Evolutionary conservation across 92 coral and sea anemone genomes (phyloP), one percentile per base, ranked within the genome.

Genomic region (Phenganax marumi): DNA sequence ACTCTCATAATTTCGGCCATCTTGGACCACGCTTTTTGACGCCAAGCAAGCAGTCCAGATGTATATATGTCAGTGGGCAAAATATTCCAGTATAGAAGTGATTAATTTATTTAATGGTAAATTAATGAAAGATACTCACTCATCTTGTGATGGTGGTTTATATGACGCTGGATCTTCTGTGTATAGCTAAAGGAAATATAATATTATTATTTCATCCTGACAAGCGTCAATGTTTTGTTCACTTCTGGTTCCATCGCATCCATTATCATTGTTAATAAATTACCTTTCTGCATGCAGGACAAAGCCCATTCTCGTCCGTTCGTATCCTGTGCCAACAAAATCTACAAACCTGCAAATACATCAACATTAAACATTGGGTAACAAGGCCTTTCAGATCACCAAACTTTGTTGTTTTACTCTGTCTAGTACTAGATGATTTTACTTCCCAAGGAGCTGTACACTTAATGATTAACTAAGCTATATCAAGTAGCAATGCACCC

Each of bases 271-370:
- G n/a, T n/a, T n/a, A n/a, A 19, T 80, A 47, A 48, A 48, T 2
- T 61, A 93, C 99, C 99, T 92, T 96, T 85, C 99, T 90, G 77
- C 99, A 96, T 0, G 99, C 99, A 50, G 99, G 99, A 78, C 99
- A 96, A 16, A 96, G 78, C 22, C 99, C 99, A 88, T 96, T 96
- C 77, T 96, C 99, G 89, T 96, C 99, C 82, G 97, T 96, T 70
- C 97, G 81, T 23, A 96, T 96, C 52, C 99, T 89, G 80, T 96
- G 99, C 99, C 99, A 96, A 63, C 99, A 96, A 83, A 96, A 96
- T 80, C 99, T 87, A 49, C 99, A 96, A 21, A 96, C 88, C 99
- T 96, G 54, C 8, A 77, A 63, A 62, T 33, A 11, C 33, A 51
- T 8, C 21, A 17, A 51, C 68, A 17, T 50, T 10, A 81, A 23